These are phyloP conservation scores for Perca fluviatilis DNA, from an alignment of 2,113 vertebrate species.

Conservation along the genomic window DNA sequence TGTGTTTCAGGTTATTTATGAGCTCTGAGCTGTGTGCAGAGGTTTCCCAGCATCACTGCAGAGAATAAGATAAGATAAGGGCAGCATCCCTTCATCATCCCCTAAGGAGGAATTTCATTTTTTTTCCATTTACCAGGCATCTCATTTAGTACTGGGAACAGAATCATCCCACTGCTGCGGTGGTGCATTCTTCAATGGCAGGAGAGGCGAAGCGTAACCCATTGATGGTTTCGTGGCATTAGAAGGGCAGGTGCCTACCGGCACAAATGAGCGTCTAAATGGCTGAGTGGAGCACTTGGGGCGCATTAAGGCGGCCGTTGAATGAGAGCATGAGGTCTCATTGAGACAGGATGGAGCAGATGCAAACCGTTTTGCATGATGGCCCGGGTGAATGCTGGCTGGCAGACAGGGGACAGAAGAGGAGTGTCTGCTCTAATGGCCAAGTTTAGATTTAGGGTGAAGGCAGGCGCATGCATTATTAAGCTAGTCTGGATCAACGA, in stretches of 20 bases:
- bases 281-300: conserved; percentile 15
- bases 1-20: background rate
- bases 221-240: conserved; percentile 13
- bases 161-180: background rate
- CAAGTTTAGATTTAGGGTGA: too few species aligned
- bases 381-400: background rate
- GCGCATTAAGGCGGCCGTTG: background rate
- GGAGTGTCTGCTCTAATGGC: background rate
- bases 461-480: too few species aligned
- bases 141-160: conserved; percentile 7
- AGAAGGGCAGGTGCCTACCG: conserved; percentile 44
- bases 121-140: background rate
- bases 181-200: background rate
- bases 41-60: background rate
- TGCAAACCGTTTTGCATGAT: conserved; percentile 20
- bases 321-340: conserved; percentile 16
- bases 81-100: conserved; percentile 18
- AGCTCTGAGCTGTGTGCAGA: background rate
- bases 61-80: conserved; percentile 13
- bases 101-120: background rate
- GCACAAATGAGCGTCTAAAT: conserved; percentile 51
- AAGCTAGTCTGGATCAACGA: too few species aligned
- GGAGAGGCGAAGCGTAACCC: background rate
- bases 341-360: conserved; percentile 39
- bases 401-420: conserved; percentile 2